Conservation (phyloP, 2,113 vertebrate species). For the Oncorhynchus gorbuscha region DNA sequence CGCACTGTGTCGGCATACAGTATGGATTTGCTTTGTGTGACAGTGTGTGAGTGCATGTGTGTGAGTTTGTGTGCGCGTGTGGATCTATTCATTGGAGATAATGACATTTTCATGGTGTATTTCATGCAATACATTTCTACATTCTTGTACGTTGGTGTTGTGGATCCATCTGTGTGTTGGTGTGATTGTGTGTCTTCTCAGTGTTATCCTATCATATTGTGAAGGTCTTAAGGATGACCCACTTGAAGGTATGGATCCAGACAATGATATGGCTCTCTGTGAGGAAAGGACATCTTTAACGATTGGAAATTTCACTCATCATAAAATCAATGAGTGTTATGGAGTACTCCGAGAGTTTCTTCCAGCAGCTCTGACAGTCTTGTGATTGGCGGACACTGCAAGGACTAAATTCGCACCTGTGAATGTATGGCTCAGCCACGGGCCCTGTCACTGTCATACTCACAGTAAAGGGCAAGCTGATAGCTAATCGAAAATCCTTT, state of each 20-base stretch:
- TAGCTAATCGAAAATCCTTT: conserved; percentile 5
- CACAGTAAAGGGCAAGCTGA: conserved; percentile 8
- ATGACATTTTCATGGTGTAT: not conserved
- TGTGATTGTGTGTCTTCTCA: not conserved
- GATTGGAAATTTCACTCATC: conserved; percentile 8
- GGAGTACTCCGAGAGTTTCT: not conserved
- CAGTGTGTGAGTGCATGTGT: conserved; percentile 15
- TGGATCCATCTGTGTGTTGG: conserved; percentile 1
- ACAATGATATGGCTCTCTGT: not conserved
- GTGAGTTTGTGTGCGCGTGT: conserved; percentile 5
- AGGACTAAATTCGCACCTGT: conserved; percentile 11
- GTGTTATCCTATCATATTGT: not conserved
- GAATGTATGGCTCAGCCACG: not conserved
- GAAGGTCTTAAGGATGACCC: not conserved
- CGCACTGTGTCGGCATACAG: not conserved
- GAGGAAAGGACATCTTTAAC: conserved; percentile 10
- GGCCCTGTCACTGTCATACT: not conserved
- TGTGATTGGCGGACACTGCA: conserved; percentile 17
- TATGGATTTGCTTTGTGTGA: not conserved
- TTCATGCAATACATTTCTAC: too few relatives aligned
- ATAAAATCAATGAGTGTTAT: conserved; percentile 7
- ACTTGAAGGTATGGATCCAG: conserved; percentile 3
- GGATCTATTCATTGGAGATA: too few relatives aligned
- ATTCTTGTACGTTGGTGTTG: not conserved
- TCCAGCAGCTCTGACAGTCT: conserved; percentile 10